Percentiles rank a stretch among this genome's conserved stretches.
phyloP scores from a whole-genome alignment of 2,797 vertebrate species.

The Thunnus albacares region DNA sequence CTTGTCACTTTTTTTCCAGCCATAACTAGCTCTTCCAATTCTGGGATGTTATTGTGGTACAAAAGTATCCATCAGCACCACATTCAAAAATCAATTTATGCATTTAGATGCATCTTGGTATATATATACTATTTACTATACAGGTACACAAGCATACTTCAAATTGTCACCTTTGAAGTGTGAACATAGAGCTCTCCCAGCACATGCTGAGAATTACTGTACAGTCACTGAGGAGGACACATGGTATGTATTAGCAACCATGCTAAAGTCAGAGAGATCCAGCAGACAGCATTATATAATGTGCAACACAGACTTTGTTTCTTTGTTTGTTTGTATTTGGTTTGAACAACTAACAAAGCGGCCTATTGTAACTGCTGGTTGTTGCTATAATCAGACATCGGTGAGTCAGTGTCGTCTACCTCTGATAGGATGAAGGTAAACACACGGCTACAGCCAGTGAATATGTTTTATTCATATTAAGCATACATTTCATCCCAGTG shows the following conservation, averaged over 20 bases:
- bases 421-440: background rate
- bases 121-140: no score
- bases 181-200: background rate
- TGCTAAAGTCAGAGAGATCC: background rate
- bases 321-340: background rate
- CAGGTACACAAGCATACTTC: background rate
- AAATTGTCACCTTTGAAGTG: background rate
- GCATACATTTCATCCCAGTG: background rate
- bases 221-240: background rate
- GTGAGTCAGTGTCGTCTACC: background rate
- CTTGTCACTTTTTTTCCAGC: no score
- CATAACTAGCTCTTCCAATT: background rate
- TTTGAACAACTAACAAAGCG: background rate
- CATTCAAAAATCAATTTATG: background rate
- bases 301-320: no score
- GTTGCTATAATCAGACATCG: background rate
- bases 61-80: no score
- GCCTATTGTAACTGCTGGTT: background rate
- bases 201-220: background rate
- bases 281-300: background rate
- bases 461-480: background rate
- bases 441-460: background rate
- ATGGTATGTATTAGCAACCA: background rate
- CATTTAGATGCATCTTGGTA: background rate
- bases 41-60: background rate